Evolutionary conservation across 2,888 invertebrate genomes (phyloP).

Genomic region (Apeira syringaria): DNA sequence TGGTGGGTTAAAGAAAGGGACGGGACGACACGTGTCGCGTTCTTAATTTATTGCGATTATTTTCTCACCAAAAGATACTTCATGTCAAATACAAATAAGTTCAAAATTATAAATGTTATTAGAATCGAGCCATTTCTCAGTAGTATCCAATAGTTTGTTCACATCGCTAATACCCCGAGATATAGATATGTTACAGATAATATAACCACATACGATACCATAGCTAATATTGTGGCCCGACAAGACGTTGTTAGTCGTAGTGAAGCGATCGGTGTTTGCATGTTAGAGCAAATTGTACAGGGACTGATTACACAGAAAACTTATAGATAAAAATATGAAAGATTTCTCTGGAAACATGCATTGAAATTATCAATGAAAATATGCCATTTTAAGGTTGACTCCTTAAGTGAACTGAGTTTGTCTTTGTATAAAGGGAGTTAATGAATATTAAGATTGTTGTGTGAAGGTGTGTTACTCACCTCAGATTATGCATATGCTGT

Average conservation of each 20-base stretch:
- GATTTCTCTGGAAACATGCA: conserved; percentile 53
- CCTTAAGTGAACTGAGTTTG: background rate
- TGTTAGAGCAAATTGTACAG: conserved; percentile 83
- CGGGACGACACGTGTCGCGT: background rate
- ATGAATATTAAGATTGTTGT: conserved; percentile 19
- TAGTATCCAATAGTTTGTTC: conserved; percentile 36
- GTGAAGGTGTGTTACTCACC: conserved; percentile 74
- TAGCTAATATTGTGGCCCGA: conserved; percentile 76
- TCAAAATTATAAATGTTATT: no score
- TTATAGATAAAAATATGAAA: background rate
- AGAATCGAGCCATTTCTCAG: conserved; percentile 4
- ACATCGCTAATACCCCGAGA: conserved; percentile 45
- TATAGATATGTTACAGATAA: conserved; percentile 77
- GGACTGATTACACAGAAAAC: conserved; percentile 45
- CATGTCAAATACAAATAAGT: no score
- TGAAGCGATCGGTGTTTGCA: conserved; percentile 85
- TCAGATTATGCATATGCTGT: conserved; percentile 91
- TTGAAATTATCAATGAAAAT: conserved; percentile 5
- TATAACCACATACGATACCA: conserved; percentile 81
- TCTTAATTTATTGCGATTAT: no score
- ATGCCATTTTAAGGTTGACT: background rate
- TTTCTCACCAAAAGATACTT: no score
- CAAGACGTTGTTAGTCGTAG: conserved; percentile 82
- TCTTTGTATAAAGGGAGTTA: background rate
- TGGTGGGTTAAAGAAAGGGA: background rate